phyloP scores from a whole-genome alignment of 2,888 invertebrate species.

The Pecten maximus region DNA sequence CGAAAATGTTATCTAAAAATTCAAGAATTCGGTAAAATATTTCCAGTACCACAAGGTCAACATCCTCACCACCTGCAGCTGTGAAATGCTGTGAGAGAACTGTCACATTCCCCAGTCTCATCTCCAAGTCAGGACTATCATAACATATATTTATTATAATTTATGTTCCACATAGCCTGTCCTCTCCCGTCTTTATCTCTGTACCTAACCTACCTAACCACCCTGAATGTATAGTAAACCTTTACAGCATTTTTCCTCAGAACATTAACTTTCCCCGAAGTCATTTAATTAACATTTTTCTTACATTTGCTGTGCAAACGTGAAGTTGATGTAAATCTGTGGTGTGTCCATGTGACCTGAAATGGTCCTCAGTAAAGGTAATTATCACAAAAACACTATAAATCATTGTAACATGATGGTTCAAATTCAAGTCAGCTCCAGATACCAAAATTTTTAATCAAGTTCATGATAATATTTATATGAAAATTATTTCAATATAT shows the following conservation, averaged over 20 bases:
- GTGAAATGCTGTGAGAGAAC: neutral
- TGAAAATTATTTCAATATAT: neutral
- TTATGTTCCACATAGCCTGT: neutral
- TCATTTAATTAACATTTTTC: conserved; percentile 33
- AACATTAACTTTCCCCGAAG: neutral
- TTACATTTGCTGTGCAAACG: conserved; percentile 17
- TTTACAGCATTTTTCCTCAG: neutral
- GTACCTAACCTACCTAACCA: neutral
- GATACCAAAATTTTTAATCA: neutral
- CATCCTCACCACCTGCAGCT: neutral
- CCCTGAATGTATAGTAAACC: neutral
- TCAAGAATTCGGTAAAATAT: too few relatives aligned
- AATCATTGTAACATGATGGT: neutral
- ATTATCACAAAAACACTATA: conserved; percentile 15
- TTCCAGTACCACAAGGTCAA: neutral
- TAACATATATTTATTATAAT: neutral
- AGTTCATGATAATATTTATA: neutral
- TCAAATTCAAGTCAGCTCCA: conserved; percentile 5
- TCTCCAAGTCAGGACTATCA: neutral
- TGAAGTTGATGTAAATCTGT: conserved; percentile 2
- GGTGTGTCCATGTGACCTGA: neutral
- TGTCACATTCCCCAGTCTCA: neutral
- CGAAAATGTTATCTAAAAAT: too few relatives aligned
- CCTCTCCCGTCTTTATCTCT: neutral
- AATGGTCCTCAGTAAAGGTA: neutral